phyloP scores from a whole-genome alignment of 1,140 invertebrate genomes.

The Whitmania pigra region DNA sequence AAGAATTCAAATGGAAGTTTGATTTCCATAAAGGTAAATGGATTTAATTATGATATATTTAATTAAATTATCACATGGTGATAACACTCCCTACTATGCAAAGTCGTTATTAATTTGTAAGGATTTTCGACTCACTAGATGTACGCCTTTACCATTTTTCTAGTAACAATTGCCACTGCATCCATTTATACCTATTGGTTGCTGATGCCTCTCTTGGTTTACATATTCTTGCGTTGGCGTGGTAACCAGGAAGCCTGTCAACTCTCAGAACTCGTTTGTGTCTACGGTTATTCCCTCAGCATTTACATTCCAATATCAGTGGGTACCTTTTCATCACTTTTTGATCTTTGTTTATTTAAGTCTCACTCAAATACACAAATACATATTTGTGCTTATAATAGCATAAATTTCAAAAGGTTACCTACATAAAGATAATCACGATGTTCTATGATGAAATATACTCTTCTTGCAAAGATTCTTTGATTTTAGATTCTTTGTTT shows the following conservation, averaged over 20 bases:
- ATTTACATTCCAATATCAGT: slow-evolving; percentile 85
- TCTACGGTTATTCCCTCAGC: slow-evolving; percentile 86
- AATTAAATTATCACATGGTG: neutral
- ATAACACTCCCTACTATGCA: neutral
- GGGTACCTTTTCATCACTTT: slow-evolving; percentile 26
- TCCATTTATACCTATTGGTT: slow-evolving; percentile 78
- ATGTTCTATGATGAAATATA: neutral
- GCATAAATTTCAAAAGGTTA: neutral
- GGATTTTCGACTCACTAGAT: neutral
- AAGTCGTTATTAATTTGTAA: neutral
- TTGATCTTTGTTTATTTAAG: no score
- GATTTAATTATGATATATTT: neutral
- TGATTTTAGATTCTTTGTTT: slow-evolving; percentile 63
- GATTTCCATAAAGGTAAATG: slow-evolving; percentile 67
- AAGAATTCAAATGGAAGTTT: slow-evolving; percentile 67
- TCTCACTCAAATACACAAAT: no score
- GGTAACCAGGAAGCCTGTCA: slow-evolving; percentile 51
- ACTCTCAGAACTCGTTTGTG: slow-evolving; percentile 66
- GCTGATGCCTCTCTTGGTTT: slow-evolving; percentile 66
- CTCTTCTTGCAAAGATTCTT: neutral
- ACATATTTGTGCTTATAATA: neutral
- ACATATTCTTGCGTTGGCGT: slow-evolving; percentile 72
- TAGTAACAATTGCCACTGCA: slow-evolving; percentile 73
- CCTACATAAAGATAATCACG: neutral
- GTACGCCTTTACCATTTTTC: slow-evolving; percentile 19